Base-by-base conservation (phyloP, 2,888 invertebrate species). In the Arenicola marina region DNA sequence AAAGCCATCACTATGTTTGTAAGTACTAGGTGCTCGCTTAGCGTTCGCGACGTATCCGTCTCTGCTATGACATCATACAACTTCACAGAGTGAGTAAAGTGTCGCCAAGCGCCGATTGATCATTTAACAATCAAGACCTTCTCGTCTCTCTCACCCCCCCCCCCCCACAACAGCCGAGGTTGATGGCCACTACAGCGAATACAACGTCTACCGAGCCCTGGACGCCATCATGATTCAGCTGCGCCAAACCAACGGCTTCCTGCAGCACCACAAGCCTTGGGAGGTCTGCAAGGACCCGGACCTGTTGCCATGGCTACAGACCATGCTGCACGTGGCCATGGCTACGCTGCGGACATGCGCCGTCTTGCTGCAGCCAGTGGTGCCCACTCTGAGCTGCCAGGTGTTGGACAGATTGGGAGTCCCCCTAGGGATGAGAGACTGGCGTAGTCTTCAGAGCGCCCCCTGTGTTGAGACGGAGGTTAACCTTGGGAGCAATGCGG, bases 201-300 rank as follows among this genome's bases (percentile, higher is more conserved):
- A 89, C 76, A 89, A 92, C 74, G 91, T 94, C 84, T 91, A 95
- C 85, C 89, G 89, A 83, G 93, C 88, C 0, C 89, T 92, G 0
- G 93, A 95, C 78, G 85, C 87, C 0, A 88, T 92, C 0, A 89
- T 95, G 83, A 85, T 87, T 15, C 87, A 89, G 0, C 84, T 96
- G 15, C 91, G 91, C 76, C 84, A 88, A 32, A 89, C 92, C 24
- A 98, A 99, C 85, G 85, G 88, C 65, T 92, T 95, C 86, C 90
- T 98, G 75, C 92, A 96, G 77, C 85, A 89, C 2, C 87, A 89
- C 73, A 90, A 91, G 80, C 97, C 97, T 0, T 99, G 98, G 98
- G 88, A 90, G 71, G 86, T 97, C 63, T 88, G 86, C 59, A 91
- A 92, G 76, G 71, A 73, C 1, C 26, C 55, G 2, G 83, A 85